Evolutionary conservation across 2,113 vertebrate species (phyloP).

Genomic region (Sorex fumeus): DNA sequence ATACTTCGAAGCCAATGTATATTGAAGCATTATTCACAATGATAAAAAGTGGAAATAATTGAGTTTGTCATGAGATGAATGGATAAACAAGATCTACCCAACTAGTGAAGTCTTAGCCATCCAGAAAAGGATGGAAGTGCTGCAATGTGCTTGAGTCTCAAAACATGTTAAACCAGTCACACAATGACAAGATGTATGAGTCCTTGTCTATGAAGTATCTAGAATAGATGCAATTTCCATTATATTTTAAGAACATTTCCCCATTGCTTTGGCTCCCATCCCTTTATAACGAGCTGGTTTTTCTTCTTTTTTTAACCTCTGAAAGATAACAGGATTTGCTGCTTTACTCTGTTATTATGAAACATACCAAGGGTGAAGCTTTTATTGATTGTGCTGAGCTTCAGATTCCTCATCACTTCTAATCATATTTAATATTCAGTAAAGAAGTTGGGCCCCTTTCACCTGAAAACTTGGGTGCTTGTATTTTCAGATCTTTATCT

Average conservation of each 20-base stretch:
- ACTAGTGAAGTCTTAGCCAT: neutral
- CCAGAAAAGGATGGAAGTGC: neutral
- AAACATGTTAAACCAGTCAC: neutral
- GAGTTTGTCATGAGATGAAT: neutral
- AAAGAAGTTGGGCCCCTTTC: slow-evolving; percentile 1
- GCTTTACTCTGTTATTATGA: neutral
- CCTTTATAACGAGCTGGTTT: neutral
- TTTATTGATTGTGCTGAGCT: neutral
- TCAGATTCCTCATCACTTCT: slow-evolving; percentile 36
- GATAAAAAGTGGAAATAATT: neutral
- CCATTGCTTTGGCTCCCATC: neutral
- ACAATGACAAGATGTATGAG: neutral
- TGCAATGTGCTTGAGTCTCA: neutral
- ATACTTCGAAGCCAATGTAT: neutral
- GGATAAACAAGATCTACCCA: neutral
- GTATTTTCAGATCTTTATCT: neutral
- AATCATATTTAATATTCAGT: slow-evolving; percentile 28
- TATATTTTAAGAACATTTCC: slow-evolving; percentile 22
- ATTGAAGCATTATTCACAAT: neutral
- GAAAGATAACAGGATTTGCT: neutral
- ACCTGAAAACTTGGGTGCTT: neutral
- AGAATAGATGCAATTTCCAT: neutral
- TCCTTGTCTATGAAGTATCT: neutral
- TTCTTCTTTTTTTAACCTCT: neutral
- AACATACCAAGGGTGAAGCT: neutral